A percentile compares a stretch with the other conserved stretches of the same genome.
Conservation (phyloP, 2,797 vertebrate genomes). For the Lithobates sylvaticus region DNA sequence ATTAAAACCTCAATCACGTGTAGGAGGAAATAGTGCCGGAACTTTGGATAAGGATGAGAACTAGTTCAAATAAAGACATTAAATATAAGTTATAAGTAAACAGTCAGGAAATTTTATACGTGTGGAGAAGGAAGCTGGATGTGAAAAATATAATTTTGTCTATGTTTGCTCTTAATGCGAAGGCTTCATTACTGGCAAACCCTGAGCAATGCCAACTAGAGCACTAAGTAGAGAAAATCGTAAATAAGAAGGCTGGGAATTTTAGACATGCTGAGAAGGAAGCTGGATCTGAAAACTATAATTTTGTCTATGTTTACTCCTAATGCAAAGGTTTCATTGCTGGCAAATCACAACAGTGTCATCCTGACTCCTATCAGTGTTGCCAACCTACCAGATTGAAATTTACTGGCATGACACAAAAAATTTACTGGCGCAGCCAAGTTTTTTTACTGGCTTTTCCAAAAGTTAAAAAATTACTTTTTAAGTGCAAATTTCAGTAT, state of each 20-base stretch:
- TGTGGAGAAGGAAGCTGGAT: neutral
- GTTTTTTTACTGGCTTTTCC: too few relatives aligned
- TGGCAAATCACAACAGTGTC: neutral
- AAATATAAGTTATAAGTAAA: neutral
- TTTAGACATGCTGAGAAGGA: neutral
- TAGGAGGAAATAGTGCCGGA: neutral
- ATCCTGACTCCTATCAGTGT: neutral
- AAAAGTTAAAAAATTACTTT: too few relatives aligned
- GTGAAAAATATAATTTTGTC: neutral
- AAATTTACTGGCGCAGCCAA: too few relatives aligned
- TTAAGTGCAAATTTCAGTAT: too few relatives aligned
- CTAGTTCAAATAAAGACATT: neutral
- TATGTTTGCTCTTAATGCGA: neutral
- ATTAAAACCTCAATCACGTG: neutral
- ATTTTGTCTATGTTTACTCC: neutral
- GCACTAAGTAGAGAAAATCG: neutral
- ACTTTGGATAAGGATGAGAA: neutral
- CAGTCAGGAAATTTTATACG: neutral
- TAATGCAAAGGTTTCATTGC: too few relatives aligned
- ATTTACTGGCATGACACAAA: too few relatives aligned
- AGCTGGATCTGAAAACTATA: neutral
- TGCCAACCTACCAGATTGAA: too few relatives aligned
- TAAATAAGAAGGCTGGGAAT: neutral
- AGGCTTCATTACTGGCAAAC: too few relatives aligned
- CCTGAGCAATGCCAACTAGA: too few relatives aligned